These are phyloP conservation scores for Heliconius ismenius DNA, from an alignment of 2,888 invertebrate genomes.

Conservation along the genomic window DNA sequence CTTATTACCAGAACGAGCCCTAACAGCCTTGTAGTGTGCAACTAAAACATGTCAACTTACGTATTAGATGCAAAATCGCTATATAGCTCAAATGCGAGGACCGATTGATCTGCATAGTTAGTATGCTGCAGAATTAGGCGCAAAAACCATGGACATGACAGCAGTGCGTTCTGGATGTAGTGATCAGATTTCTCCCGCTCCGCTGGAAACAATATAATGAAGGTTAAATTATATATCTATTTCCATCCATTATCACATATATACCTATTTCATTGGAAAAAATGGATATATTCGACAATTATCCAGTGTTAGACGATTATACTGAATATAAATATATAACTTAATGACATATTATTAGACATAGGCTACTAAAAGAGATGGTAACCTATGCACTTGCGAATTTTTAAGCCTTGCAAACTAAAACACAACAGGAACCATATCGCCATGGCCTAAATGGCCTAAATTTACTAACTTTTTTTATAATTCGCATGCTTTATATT, in stretches of 20 bases:
- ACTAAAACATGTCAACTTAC: conserved; percentile 7
- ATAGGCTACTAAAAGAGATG: neutral
- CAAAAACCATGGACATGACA: conserved; percentile 1
- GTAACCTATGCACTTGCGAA: neutral
- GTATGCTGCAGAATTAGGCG: neutral
- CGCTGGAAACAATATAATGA: conserved; percentile 3
- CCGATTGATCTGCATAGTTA: neutral
- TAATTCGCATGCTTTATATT: conserved; percentile 5
- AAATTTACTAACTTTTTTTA: neutral
- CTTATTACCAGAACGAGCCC: too few species aligned
- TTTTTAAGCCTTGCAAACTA: neutral
- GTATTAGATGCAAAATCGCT: neutral
- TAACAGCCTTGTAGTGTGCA: neutral
- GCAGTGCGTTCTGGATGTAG: conserved; percentile 1
- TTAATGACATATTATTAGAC: neutral
- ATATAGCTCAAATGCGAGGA: neutral
- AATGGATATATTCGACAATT: neutral
- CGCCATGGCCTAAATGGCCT: conserved; percentile 2
- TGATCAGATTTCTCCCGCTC: neutral
- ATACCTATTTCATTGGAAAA: neutral
- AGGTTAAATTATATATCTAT: neutral
- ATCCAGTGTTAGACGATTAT: neutral
- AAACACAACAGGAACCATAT: neutral
- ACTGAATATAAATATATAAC: neutral
- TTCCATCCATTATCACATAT: neutral